Conservation (phyloP, 2,113 vertebrate genomes). For the Antidorcas marsupialis region DNA sequence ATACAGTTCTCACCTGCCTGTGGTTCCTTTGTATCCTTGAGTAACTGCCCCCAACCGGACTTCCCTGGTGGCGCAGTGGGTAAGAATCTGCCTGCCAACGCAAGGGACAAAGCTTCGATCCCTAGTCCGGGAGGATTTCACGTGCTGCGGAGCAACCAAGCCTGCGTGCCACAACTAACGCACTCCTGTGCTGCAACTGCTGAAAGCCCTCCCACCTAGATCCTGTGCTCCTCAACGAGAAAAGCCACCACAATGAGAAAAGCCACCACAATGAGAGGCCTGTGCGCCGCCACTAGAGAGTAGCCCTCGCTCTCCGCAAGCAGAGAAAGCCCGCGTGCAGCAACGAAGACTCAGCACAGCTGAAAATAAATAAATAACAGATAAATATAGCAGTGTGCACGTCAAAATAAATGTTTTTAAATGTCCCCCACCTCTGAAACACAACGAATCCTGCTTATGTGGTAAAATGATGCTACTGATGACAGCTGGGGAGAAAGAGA, state of each 20-base stretch:
- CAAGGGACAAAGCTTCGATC: background rate
- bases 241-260: background rate
- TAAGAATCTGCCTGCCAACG: background rate
- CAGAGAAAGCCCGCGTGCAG: background rate
- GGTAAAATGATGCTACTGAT: background rate
- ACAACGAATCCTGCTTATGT: background rate
- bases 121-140: background rate
- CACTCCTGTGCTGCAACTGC: background rate
- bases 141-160: background rate
- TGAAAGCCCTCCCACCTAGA: background rate
- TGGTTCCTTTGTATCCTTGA: background rate
- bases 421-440: background rate
- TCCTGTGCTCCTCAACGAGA: background rate
- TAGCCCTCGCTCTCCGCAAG: background rate
- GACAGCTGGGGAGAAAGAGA: background rate
- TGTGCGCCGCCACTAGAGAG: background rate
- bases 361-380: background rate
- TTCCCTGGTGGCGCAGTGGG: background rate
- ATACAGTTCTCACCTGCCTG: background rate
- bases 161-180: background rate
- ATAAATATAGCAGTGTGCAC: background rate
- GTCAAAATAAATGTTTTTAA: background rate
- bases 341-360: background rate
- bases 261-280: background rate
- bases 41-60: background rate